Evolutionary conservation across 1,140 invertebrate genomes (phyloP).

Genomic region (Ladona fulva): DNA sequence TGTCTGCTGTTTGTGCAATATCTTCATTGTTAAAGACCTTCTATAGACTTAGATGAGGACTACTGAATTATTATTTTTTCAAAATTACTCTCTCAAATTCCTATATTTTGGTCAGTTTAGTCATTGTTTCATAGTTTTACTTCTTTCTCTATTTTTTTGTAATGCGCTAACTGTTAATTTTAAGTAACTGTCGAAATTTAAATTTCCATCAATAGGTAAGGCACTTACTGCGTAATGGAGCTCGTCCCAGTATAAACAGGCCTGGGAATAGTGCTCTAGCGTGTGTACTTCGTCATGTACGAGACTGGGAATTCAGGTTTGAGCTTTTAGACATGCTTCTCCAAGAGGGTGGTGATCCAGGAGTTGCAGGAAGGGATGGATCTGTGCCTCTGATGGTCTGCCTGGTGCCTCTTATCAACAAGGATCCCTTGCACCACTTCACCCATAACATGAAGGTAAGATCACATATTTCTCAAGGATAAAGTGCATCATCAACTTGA

Average conservation of each 20-base stretch:
- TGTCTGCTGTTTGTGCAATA: too few relatives aligned
- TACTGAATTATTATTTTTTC: too few relatives aligned
- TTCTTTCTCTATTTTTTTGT: too few relatives aligned
- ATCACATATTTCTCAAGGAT: too few relatives aligned
- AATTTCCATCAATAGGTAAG: slow-evolving; percentile 24
- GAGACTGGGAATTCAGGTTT: slow-evolving; percentile 69
- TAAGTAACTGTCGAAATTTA: too few relatives aligned
- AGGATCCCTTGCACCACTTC: slow-evolving; percentile 62
- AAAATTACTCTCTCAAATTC: too few relatives aligned
- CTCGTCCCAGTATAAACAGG: slow-evolving; percentile 57
- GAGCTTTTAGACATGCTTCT: slow-evolving; percentile 61
- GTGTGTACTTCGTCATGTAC: slow-evolving; percentile 58
- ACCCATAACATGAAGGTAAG: slow-evolving; percentile 62
- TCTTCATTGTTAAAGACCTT: too few relatives aligned
- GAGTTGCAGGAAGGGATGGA: slow-evolving; percentile 59
- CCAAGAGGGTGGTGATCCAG: slow-evolving; percentile 55
- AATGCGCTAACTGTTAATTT: too few relatives aligned
- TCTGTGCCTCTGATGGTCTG: slow-evolving; percentile 64
- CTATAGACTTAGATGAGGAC: too few relatives aligned
- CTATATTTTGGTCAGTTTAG: too few relatives aligned
- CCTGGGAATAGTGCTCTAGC: slow-evolving; percentile 59
- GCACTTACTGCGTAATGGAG: slow-evolving; percentile 53
- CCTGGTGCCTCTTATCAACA: slow-evolving; percentile 62
- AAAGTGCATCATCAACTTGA: too few relatives aligned
- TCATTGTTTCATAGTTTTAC: too few relatives aligned